Percentiles rank a stretch among this genome's conserved stretches.
Conservation (phyloP, 2,888 invertebrate genomes). For the Helicoverpa assulta region DNA sequence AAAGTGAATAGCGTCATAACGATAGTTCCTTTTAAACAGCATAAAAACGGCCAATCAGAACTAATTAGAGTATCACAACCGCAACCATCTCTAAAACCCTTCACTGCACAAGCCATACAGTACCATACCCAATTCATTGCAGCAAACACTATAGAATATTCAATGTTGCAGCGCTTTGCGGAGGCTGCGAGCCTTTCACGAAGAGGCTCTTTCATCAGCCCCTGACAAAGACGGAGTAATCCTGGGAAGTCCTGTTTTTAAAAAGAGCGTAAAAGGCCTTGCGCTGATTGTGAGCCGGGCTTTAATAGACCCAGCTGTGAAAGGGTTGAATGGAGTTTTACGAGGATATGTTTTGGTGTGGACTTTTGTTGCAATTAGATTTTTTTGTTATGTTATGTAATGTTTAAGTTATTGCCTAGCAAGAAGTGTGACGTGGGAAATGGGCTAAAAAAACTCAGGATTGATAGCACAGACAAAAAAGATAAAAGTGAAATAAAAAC, state of each 20-base stretch:
- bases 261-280: constrained; percentile 54
- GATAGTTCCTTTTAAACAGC: background rate
- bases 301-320: constrained; percentile 31
- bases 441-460: too few relatives aligned
- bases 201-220: constrained; percentile 59
- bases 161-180: constrained; percentile 52
- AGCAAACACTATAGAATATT: constrained; percentile 62
- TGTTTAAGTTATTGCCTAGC: too few relatives aligned
- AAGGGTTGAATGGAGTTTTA: constrained; percentile 24
- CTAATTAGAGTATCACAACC: background rate
- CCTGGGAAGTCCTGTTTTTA: constrained; percentile 50
- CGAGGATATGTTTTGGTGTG: background rate
- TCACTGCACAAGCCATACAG: constrained; percentile 17
- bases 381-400: constrained; percentile 3
- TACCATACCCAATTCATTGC: constrained; percentile 25
- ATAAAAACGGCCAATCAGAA: background rate
- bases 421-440: too few relatives aligned
- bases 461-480: background rate
- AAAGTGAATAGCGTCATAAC: too few relatives aligned
- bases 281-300: constrained; percentile 45
- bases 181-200: constrained; percentile 49
- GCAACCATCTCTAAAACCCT: background rate
- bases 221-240: constrained; percentile 64
- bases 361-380: constrained; percentile 7
- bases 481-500: background rate